Conservation (phyloP, 35 echinoderm and acorn worm species). For the Strongylocentrotus purpuratus region DNA sequence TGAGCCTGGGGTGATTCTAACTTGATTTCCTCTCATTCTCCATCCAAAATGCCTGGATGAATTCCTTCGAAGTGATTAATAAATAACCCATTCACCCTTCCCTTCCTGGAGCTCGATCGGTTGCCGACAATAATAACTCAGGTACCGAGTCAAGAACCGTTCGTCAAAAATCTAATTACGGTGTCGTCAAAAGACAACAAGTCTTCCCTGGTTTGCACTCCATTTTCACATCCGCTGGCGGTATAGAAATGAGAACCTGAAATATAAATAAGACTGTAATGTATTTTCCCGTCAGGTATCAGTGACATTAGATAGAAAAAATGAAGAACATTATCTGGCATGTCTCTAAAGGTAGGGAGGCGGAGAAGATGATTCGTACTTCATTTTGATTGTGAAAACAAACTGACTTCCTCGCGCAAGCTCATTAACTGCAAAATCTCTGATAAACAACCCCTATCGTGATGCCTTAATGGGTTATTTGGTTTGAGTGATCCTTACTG, state of each 20-base stretch:
- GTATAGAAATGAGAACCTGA: neutral
- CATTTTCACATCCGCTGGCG: neutral
- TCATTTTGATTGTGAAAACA: too few species aligned
- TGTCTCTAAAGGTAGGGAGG: neutral
- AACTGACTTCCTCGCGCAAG: too few species aligned
- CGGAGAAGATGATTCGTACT: neutral
- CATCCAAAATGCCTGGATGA: neutral
- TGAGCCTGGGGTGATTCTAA: neutral
- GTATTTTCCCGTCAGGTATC: too few species aligned
- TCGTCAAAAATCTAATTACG: neutral
- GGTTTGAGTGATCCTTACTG: too few species aligned
- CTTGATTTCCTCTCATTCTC: constrained; percentile 9
- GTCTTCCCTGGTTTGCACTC: neutral
- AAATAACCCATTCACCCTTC: constrained; percentile 8
- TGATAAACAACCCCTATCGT: too few species aligned
- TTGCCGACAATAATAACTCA: neutral
- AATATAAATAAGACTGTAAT: neutral
- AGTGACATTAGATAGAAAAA: too few species aligned
- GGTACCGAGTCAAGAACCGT: neutral
- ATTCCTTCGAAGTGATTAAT: neutral
- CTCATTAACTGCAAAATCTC: too few species aligned
- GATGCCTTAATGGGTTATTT: too few species aligned
- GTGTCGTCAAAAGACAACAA: neutral
- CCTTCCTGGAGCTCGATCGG: neutral
- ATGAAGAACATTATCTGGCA: neutral